phyloP scores from a whole-genome alignment of 1,140 invertebrate genomes.

The Cydia amplana region DNA sequence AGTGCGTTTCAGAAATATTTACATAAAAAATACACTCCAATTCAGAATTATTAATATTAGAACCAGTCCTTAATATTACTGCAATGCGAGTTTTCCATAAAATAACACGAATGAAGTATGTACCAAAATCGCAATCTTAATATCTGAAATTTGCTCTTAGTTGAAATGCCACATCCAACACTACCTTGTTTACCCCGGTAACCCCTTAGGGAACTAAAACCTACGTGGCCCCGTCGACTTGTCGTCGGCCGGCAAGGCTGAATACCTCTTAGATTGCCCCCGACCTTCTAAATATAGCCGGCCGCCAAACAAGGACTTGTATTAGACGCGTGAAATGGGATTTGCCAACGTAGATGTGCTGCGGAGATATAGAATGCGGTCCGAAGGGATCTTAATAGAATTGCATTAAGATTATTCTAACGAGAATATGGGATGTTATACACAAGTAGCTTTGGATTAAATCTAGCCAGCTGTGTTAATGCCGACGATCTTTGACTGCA shows the following conservation, averaged over 20 bases:
- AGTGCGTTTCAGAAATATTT: neutral
- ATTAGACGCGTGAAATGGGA: constrained; percentile 68
- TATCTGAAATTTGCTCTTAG: constrained; percentile 41
- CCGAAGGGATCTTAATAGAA: constrained; percentile 66
- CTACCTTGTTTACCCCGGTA: constrained; percentile 41
- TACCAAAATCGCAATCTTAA: neutral
- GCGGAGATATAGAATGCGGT: constrained; percentile 45
- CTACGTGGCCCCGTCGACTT: constrained; percentile 59
- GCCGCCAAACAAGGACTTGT: constrained; percentile 67
- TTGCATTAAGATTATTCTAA: constrained; percentile 39
- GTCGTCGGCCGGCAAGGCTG: constrained; percentile 60
- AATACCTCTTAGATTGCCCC: constrained; percentile 75
- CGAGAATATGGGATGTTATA: neutral
- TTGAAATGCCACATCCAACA: constrained; percentile 34
- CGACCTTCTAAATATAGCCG: constrained; percentile 71
- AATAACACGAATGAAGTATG: neutral
- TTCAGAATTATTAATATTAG: neutral
- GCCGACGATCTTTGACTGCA: neutral
- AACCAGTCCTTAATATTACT: neutral
- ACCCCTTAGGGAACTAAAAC: constrained; percentile 62
- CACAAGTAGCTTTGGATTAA: neutral
- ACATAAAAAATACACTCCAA: neutral
- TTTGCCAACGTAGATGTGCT: constrained; percentile 54
- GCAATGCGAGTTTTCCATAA: neutral
- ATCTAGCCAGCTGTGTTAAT: neutral